A percentile compares a stretch with the other conserved stretches of the same genome.
Conservation (phyloP, 2,113 vertebrate genomes). For the Fukomys damarensis region DNA sequence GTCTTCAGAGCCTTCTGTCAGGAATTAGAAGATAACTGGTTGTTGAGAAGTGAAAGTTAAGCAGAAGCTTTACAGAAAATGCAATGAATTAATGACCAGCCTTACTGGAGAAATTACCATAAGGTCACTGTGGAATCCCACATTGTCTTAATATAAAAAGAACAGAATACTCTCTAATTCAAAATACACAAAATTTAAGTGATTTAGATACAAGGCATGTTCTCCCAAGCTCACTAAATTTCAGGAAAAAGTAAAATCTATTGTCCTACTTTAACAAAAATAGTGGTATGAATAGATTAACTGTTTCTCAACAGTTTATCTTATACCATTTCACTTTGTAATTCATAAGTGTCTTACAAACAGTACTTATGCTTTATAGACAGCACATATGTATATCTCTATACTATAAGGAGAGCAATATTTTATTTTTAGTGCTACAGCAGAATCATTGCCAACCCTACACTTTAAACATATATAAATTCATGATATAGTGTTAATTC, state of each 20-base stretch:
- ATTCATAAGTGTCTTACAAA: not conserved
- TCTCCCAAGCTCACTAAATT: not conserved
- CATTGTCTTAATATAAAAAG: fast-evolving
- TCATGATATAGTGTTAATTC: not conserved
- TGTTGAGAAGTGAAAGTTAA: conserved; percentile 33
- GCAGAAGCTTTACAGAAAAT: not conserved
- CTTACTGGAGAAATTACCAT: not conserved
- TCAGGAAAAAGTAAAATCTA: not conserved
- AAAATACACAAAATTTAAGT: not conserved
- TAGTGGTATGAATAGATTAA: no score
- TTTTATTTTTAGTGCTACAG: not conserved
- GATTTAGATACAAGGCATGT: not conserved
- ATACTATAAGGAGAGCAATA: not conserved
- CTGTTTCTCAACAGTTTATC: not conserved
- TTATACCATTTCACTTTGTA: not conserved
- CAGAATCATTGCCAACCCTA: not conserved
- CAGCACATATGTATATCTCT: not conserved
- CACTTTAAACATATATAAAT: not conserved
- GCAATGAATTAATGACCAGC: not conserved
- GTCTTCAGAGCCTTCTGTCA: conserved; percentile 50
- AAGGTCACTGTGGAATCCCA: not conserved
- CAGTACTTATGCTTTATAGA: not conserved
- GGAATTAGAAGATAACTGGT: not conserved
- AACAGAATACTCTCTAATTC: not conserved
- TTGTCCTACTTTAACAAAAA: not conserved